Percentiles rank a stretch among this genome's conserved stretches.
Evolutionary conservation across 2,888 invertebrate genomes (phyloP).

Genomic region (Fissipunctia ypsillon): DNA sequence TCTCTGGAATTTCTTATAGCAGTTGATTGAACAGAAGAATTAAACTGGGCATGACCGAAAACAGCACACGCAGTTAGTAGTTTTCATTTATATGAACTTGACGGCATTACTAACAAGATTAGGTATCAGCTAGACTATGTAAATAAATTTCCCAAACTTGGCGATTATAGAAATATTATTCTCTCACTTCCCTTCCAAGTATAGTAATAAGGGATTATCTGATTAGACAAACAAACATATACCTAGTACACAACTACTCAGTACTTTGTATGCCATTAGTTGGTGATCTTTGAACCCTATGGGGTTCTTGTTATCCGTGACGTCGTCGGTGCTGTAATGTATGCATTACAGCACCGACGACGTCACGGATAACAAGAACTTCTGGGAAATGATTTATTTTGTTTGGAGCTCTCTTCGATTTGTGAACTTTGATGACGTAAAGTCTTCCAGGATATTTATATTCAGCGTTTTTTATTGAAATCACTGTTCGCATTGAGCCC

Average conservation of each 20-base stretch:
- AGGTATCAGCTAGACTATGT: background rate
- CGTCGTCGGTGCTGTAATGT: too few species aligned
- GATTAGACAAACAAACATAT: constrained; percentile 7
- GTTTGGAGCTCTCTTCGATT: constrained; percentile 32
- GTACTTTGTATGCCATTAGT: constrained; percentile 20
- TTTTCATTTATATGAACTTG: too few species aligned
- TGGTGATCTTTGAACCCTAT: constrained; percentile 34
- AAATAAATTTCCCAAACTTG: background rate
- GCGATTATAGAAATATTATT: too few species aligned
- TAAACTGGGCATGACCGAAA: background rate
- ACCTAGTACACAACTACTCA: background rate
- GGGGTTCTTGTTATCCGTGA: too few species aligned
- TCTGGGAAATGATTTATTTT: constrained; percentile 35
- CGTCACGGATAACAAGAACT: constrained; percentile 25
- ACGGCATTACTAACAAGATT: background rate
- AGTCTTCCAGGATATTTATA: background rate
- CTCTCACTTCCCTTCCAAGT: background rate
- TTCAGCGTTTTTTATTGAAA: background rate
- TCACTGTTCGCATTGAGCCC: background rate
- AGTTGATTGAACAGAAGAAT: background rate
- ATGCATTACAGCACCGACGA: constrained; percentile 7
- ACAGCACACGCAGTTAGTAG: background rate
- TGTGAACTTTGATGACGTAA: constrained; percentile 18
- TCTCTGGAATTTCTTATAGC: too few species aligned
- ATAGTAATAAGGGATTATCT: background rate